Evolutionary conservation across 2,797 vertebrate genomes (phyloP).

Genomic region (Knipowitschia caucasica): DNA sequence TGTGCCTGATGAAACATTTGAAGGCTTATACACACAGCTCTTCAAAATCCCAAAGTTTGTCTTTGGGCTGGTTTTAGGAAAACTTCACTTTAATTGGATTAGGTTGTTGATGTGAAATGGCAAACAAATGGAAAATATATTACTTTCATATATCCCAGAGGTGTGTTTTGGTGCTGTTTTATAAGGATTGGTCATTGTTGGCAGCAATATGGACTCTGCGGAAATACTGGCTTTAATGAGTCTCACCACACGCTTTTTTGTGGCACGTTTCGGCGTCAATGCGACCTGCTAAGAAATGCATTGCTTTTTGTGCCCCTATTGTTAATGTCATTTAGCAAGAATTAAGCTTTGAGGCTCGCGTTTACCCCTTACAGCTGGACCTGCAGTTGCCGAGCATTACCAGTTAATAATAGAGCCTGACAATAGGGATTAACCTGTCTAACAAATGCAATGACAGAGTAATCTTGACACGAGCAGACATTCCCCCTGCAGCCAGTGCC

Average conservation of each 20-base stretch:
- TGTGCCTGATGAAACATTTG: slow-evolving; percentile 1
- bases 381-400: slow-evolving; percentile 49
- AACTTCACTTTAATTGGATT: slow-evolving; percentile 28
- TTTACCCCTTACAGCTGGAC: slow-evolving; percentile 9
- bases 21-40: slow-evolving; percentile 17
- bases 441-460: slow-evolving; percentile 56
- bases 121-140: slow-evolving; percentile 11
- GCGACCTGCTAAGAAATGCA: slow-evolving; percentile 2
- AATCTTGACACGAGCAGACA: slow-evolving; percentile 54
- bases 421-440: slow-evolving; percentile 65
- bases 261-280: neutral
- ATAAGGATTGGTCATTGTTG: neutral
- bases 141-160: slow-evolving; percentile 9
- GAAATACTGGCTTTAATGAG: slow-evolving; percentile 3
- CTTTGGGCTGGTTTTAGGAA: slow-evolving; percentile 7
- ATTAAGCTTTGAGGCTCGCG: slow-evolving; percentile 22
- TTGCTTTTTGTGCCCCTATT: slow-evolving; percentile 20
- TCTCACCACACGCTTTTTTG: neutral
- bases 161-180: neutral
- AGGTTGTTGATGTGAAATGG: slow-evolving; percentile 21
- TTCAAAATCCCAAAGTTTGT: neutral
- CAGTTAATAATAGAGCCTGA: slow-evolving; percentile 59
- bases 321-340: slow-evolving; percentile 35
- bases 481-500: slow-evolving; percentile 18
- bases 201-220: neutral